A percentile compares a stretch with the other conserved stretches of the same genome.
These are phyloP conservation scores for Sebastes diaconus DNA, from an alignment of 2,797 vertebrate species.

Conservation along the genomic window DNA sequence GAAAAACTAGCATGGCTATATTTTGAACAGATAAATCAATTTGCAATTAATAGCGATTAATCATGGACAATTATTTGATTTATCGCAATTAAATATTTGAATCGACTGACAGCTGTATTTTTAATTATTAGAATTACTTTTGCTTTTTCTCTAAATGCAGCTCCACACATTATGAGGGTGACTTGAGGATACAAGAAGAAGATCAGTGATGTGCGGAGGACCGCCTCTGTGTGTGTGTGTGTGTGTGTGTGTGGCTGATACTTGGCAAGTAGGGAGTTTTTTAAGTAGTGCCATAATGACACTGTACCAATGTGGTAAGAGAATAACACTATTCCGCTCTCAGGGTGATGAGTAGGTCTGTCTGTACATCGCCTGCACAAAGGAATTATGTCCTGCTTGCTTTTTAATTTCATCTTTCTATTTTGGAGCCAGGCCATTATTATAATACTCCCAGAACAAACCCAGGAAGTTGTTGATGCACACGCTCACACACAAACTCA, in stretches of 20 bases:
- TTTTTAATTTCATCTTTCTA: conserved; percentile 49
- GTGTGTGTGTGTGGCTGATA: neutral
- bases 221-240: neutral
- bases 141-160: too few species aligned
- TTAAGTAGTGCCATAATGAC: conserved; percentile 21
- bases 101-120: too few species aligned
- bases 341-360: conserved; percentile 16
- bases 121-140: too few species aligned
- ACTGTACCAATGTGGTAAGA: conserved; percentile 13
- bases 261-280: conserved; percentile 6
- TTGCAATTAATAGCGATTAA: too few species aligned
- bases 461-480: conserved; percentile 35
- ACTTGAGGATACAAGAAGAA: neutral
- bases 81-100: too few species aligned
- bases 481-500: neutral
- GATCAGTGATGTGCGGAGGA: too few species aligned
- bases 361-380: conserved; percentile 24
- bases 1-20: too few species aligned
- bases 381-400: conserved; percentile 29
- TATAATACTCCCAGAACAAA: conserved; percentile 29
- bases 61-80: too few species aligned
- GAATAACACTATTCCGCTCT: neutral
- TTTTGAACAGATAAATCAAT: too few species aligned
- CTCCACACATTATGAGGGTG: neutral
- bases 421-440: conserved; percentile 36